Conservation (phyloP, 2,113 vertebrate species). For the Lanius collurio region DNA sequence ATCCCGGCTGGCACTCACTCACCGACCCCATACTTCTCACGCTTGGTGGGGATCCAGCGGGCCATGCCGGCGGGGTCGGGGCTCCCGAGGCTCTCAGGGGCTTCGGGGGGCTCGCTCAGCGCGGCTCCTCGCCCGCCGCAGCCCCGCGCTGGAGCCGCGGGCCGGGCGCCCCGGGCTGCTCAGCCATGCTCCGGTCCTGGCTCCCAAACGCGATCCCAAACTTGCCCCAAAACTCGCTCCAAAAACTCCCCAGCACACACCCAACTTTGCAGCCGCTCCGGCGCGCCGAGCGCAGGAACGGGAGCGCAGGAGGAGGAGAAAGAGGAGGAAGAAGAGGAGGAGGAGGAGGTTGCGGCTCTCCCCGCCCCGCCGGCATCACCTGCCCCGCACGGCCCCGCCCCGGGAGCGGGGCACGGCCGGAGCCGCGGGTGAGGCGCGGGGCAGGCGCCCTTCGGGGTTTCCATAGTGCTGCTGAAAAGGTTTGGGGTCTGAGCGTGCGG, state of each 20-base stretch:
- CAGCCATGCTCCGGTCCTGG: not conserved
- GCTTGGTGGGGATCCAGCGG: conserved; percentile 92
- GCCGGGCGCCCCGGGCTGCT: not conserved
- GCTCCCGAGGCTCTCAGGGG: not conserved
- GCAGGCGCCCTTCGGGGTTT: fast-evolving
- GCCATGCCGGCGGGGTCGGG: conserved; percentile 75
- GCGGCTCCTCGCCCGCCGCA: not conserved
- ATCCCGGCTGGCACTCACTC: conserved; percentile 77
- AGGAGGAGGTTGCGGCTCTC: not conserved
- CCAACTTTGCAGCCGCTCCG: not conserved
- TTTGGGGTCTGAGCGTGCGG: fast-evolving
- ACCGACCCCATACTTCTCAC: conserved; percentile 95
- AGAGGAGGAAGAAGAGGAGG: not conserved
- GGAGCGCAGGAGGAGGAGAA: not conserved
- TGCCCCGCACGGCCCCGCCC: not conserved
- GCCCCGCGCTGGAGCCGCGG: not conserved
- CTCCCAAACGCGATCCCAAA: not conserved
- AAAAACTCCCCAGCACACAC: not conserved
- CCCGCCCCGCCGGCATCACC: not conserved
- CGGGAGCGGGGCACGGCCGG: fast-evolving
- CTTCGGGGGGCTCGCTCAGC: not conserved
- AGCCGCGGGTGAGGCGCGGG: not conserved
- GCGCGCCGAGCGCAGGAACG: not conserved
- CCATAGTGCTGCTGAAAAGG: fast-evolving
- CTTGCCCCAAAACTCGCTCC: not conserved